Conservation (phyloP, 2,113 vertebrate genomes). For the Cinclus cinclus region DNA sequence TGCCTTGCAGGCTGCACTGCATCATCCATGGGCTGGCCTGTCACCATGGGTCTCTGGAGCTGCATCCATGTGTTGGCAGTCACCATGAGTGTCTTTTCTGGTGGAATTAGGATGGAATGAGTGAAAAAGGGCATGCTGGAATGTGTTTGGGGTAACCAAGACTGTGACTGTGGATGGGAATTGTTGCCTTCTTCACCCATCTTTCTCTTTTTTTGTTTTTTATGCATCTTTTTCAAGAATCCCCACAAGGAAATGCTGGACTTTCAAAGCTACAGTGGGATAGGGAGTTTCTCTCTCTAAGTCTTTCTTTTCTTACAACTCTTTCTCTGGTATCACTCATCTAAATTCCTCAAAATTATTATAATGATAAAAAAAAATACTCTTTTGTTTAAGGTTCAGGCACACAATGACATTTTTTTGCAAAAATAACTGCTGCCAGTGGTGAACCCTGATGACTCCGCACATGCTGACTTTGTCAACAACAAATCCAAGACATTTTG, state of each 20-base stretch:
- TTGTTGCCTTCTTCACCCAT: constrained; percentile 28
- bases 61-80: background rate
- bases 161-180: background rate
- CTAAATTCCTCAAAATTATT: background rate
- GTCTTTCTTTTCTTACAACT: background rate
- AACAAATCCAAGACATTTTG: background rate
- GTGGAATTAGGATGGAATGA: background rate
- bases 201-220: background rate
- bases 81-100: background rate
- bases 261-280: background rate
- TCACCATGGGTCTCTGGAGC: background rate
- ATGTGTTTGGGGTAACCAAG: background rate
- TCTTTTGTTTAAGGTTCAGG: background rate
- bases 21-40: background rate
- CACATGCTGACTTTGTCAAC: background rate
- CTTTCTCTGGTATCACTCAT: background rate
- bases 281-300: background rate
- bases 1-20: background rate
- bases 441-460: background rate
- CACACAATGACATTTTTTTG: background rate
- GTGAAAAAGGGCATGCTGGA: constrained; percentile 6
- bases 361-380: background rate
- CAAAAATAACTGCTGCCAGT: background rate
- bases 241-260: background rate
- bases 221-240: background rate